phyloP scores from a whole-genome alignment of 2,888 invertebrate genomes.

The Vesta saturnalis region DNA sequence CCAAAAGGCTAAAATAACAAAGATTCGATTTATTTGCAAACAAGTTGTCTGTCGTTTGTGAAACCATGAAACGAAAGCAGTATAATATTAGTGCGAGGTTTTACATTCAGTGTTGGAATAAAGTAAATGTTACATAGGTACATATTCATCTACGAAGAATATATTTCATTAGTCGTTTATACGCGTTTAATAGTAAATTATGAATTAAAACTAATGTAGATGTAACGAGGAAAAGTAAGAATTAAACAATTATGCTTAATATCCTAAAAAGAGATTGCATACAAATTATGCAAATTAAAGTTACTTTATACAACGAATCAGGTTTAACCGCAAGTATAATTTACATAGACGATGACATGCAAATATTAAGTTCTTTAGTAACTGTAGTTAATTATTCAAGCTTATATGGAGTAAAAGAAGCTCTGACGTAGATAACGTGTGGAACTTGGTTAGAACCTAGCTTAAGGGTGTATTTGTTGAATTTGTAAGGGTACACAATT shows the following conservation, averaged over 20 bases:
- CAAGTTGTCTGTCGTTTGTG: constrained; percentile 39
- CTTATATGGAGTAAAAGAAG: constrained; percentile 38
- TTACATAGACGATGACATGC: constrained; percentile 40
- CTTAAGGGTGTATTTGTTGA: constrained; percentile 33
- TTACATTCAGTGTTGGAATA: no score
- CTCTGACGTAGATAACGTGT: constrained; percentile 33
- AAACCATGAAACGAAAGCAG: constrained; percentile 43
- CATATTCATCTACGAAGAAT: no score
- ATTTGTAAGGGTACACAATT: constrained; percentile 34
- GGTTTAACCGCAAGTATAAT: constrained; percentile 37
- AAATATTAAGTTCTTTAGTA: constrained; percentile 41
- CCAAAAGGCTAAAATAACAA: constrained; percentile 43
- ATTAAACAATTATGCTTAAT: constrained; percentile 16
- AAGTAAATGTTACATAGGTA: no score
- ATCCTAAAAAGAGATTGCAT: constrained; percentile 25
- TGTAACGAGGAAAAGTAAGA: no score
- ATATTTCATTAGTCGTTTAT: no score
- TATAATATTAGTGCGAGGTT: no score
- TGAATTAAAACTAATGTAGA: no score
- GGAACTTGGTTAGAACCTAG: constrained; percentile 33
- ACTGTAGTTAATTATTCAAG: constrained; percentile 42
- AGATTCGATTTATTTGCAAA: constrained; percentile 47
- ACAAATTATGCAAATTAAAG: constrained; percentile 38
- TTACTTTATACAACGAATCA: constrained; percentile 31
- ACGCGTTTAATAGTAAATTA: no score